These are phyloP conservation scores for Tryphoninae sp. DNA, from an alignment of 2,888 invertebrate species.

Conservation along the genomic window DNA sequence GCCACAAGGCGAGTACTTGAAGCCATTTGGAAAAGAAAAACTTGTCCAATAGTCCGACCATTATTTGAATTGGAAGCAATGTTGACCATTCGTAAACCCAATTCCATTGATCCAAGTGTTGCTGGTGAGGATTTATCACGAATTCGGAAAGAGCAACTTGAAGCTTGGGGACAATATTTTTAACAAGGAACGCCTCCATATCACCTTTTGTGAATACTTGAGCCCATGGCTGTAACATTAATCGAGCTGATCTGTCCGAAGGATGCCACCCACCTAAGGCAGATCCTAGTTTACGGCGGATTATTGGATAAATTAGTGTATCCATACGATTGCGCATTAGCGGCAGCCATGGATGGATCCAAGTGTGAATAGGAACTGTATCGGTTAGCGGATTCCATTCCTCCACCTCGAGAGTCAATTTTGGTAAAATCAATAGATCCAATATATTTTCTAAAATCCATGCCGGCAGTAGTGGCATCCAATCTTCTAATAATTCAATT, in stretches of 20 bases:
- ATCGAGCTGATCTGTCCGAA: constrained; percentile 94
- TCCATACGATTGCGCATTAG: constrained; percentile 86
- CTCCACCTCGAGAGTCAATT: constrained; percentile 88
- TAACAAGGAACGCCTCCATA: constrained; percentile 91
- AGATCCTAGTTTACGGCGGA: constrained; percentile 94
- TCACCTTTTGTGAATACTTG: constrained; percentile 88
- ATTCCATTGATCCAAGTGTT: constrained; percentile 93
- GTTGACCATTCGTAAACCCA: constrained; percentile 98
- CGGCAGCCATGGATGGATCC: constrained; percentile 98
- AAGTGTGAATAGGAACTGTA: constrained; percentile 96
- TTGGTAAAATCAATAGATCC: constrained; percentile 91
- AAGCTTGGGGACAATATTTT: constrained; percentile 95
- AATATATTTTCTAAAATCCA: constrained; percentile 93
- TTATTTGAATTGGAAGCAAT: constrained; percentile 88
- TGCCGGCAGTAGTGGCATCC: constrained; percentile 90
- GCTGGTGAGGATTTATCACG: constrained; percentile 88
- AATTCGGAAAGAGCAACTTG: constrained; percentile 86
- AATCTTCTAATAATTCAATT: constrained; percentile 90
- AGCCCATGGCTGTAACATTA: constrained; percentile 96
- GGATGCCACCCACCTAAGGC: constrained; percentile 98
- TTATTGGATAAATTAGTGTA: constrained; percentile 90
- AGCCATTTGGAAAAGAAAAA: constrained; percentile 97
- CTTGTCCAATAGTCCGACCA: constrained; percentile 92
- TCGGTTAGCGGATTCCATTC: constrained; percentile 98
- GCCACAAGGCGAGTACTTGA: constrained; percentile 92